These are phyloP conservation scores for Argyrosomus japonicus DNA, from an alignment of 2,113 vertebrate genomes.

Conservation along the genomic window DNA sequence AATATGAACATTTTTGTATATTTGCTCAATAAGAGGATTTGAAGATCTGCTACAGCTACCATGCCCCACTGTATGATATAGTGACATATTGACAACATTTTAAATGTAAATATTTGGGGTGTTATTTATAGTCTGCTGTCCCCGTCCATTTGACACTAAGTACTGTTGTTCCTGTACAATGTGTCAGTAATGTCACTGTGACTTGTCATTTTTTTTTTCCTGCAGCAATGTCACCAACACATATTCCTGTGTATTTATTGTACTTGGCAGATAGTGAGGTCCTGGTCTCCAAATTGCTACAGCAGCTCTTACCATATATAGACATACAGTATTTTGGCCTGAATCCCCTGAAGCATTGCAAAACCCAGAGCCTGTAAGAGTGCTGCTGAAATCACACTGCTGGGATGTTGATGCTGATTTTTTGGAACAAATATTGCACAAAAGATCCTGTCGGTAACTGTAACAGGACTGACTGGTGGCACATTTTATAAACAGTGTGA, in stretches of 20 bases:
- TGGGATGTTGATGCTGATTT: not conserved
- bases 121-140: conserved; percentile 54
- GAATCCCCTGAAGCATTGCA: conserved; percentile 36
- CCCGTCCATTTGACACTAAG: conserved; percentile 27
- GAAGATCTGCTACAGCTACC: not conserved
- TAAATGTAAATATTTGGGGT: conserved; percentile 18
- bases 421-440: conserved; percentile 9
- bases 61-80: not conserved
- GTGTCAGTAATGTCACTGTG: conserved; percentile 56
- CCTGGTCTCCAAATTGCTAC: conserved; percentile 55
- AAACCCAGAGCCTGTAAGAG: conserved; percentile 19
- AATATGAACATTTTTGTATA: not conserved
- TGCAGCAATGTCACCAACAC: conserved; percentile 58
- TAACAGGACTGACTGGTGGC: conserved; percentile 7
- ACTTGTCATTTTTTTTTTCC: conserved; percentile 54
- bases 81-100: conserved; percentile 3
- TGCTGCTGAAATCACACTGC: conserved; percentile 24
- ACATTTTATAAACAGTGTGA: not conserved
- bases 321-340: conserved; percentile 29
- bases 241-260: conserved; percentile 58
- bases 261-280: conserved; percentile 57
- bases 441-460: conserved; percentile 6
- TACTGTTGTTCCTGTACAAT: conserved; percentile 39
- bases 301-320: conserved; percentile 51
- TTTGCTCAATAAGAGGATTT: too few relatives aligned